Conservation (phyloP, 2,888 invertebrate species). For the Drosophila multiciliata region DNA sequence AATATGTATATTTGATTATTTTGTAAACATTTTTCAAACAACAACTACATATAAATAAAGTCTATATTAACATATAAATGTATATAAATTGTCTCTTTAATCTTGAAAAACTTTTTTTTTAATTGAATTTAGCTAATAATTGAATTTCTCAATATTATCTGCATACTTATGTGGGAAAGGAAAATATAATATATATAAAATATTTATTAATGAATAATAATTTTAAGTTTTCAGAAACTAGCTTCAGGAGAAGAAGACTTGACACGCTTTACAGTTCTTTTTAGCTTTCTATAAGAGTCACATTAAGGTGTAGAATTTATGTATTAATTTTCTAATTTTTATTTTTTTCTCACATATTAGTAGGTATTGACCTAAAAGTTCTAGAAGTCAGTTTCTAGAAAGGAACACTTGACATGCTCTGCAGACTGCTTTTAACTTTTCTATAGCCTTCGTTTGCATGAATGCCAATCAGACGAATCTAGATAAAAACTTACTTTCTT, state of each 20-base stretch:
- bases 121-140: not conserved
- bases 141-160: not conserved
- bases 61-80: conserved; percentile 83
- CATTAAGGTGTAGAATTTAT: not conserved
- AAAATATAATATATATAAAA: not conserved
- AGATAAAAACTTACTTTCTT: conserved; percentile 62
- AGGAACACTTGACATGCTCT: conserved; percentile 4
- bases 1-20: conserved; percentile 83
- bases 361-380: not conserved
- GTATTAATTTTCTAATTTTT: not conserved
- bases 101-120: not conserved
- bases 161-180: rapidly evolving
- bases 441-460: conserved; percentile 9
- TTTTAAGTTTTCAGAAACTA: too few species aligned
- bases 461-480: conserved; percentile 5
- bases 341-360: not conserved
- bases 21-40: conserved; percentile 84
- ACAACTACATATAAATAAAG: conserved; percentile 81
- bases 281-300: not conserved
- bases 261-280: too few species aligned
- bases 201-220: too few species aligned
- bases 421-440: conserved; percentile 6
- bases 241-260: too few species aligned
- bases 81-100: conserved; percentile 32
- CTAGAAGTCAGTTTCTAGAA: not conserved